Evolutionary conservation across 2,113 vertebrate species (phyloP).

Genomic region (Gasterosteus aculeatus): DNA sequence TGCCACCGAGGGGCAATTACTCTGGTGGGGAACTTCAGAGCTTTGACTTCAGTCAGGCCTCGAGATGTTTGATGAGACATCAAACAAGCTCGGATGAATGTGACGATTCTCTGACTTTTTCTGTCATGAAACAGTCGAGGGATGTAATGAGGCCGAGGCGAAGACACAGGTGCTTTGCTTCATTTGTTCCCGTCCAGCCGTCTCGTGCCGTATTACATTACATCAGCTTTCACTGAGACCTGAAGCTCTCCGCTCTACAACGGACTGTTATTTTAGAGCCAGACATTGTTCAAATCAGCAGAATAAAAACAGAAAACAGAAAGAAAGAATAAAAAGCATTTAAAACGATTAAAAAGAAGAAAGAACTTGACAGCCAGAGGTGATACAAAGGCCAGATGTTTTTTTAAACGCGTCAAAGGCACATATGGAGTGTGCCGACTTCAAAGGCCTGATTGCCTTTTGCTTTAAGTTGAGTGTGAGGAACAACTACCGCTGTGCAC

Average conservation of each 20-base stretch:
- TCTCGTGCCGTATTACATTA: conserved; percentile 16
- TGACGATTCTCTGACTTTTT: conserved; percentile 44
- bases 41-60: conserved; percentile 44
- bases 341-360: not conserved
- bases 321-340: not conserved
- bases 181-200: conserved; percentile 25
- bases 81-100: conserved; percentile 58
- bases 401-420: not conserved
- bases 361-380: not conserved
- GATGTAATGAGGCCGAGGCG: conserved; percentile 51
- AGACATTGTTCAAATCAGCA: not conserved
- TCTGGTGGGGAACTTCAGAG: conserved; percentile 25
- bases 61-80: conserved; percentile 59
- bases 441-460: not conserved
- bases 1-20: conserved; percentile 62
- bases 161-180: conserved; percentile 46
- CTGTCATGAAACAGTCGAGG: conserved; percentile 36
- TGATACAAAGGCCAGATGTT: not conserved
- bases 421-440: not conserved
- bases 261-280: conserved; percentile 34
- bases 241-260: conserved; percentile 13
- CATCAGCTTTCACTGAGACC: conserved; percentile 4
- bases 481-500: not conserved
- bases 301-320: not conserved
- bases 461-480: not conserved